phyloP scores from a whole-genome alignment of 2,113 vertebrate genomes.

The Petrocephalus zakoni region DNA sequence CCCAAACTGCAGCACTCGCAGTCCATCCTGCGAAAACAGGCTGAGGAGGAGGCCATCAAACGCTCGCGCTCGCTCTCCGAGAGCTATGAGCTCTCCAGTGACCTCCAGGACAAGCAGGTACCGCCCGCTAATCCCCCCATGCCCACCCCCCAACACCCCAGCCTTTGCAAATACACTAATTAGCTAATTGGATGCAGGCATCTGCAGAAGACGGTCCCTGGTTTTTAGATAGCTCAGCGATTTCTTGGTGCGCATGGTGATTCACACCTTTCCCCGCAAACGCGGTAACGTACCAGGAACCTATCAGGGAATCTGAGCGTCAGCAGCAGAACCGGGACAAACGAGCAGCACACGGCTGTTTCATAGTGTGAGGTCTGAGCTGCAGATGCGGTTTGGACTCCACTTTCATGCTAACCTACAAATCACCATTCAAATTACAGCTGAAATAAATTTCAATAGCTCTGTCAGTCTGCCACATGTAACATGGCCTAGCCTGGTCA shows the following conservation, averaged over 20 bases:
- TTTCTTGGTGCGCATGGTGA: neutral
- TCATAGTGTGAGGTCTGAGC: neutral
- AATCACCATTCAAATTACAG: neutral
- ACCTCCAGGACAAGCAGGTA: slow-evolving; percentile 81
- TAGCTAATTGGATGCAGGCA: neutral
- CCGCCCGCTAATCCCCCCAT: neutral
- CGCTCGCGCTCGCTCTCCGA: slow-evolving; percentile 72
- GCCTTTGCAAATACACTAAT: neutral
- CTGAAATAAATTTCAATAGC: neutral
- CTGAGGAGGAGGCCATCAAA: slow-evolving; percentile 77
- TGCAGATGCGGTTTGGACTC: neutral
- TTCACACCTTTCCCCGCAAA: neutral
- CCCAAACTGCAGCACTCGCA: slow-evolving; percentile 71
- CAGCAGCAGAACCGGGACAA: neutral
- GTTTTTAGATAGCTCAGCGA: neutral
- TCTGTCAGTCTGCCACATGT: neutral
- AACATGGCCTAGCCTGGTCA: neutral
- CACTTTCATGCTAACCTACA: neutral
- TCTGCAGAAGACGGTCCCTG: neutral
- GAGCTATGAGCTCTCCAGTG: slow-evolving; percentile 81
- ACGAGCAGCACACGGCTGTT: neutral
- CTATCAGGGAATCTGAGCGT: neutral
- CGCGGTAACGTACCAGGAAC: neutral
- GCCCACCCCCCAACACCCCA: neutral
- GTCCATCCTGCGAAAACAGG: slow-evolving; percentile 73